A percentile compares a stretch with the other conserved stretches of the same genome.
These are phyloP conservation scores for Erpetoichthys calabaricus DNA, from an alignment of 2,797 vertebrate genomes.

Conservation along the genomic window DNA sequence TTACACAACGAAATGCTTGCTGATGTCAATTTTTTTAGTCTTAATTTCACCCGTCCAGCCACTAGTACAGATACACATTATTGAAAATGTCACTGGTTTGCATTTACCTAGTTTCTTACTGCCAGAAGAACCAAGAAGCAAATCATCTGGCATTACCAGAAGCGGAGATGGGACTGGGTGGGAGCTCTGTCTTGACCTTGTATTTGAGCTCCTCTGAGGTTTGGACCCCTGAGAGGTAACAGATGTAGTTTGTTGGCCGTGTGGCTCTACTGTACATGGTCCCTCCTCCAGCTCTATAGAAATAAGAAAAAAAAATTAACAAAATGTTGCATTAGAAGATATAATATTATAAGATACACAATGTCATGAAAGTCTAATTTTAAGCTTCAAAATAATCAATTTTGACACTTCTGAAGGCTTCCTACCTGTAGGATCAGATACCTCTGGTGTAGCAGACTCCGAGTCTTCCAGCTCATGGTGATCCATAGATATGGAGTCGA, in stretches of 20 bases:
- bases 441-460: conserved; percentile 44
- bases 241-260: conserved; percentile 19
- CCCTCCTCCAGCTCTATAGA: conserved; percentile 34
- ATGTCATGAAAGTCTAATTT: no score
- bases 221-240: conserved; percentile 28
- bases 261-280: conserved; percentile 31
- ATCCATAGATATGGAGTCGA: conserved; percentile 76
- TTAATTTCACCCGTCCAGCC: conserved; percentile 5
- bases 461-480: conserved; percentile 68
- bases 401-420: conserved; percentile 19
- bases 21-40: conserved; percentile 8
- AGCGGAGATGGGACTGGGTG: conserved; percentile 22
- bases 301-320: conserved; percentile 8
- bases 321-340: no score
- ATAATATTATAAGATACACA: no score
- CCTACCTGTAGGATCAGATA: conserved; percentile 42
- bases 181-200: conserved; percentile 22
- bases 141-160: conserved; percentile 22
- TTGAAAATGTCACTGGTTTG: background rate
- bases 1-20: no score
- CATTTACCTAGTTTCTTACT: conserved; percentile 48
- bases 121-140: conserved; percentile 23
- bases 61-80: no score
- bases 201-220: conserved; percentile 28
- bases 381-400: no score